Evolutionary conservation across 2,797 vertebrate genomes (phyloP), one percentile per base, ranked within the genome.

Genomic region (Sardinella longiceps): DNA sequence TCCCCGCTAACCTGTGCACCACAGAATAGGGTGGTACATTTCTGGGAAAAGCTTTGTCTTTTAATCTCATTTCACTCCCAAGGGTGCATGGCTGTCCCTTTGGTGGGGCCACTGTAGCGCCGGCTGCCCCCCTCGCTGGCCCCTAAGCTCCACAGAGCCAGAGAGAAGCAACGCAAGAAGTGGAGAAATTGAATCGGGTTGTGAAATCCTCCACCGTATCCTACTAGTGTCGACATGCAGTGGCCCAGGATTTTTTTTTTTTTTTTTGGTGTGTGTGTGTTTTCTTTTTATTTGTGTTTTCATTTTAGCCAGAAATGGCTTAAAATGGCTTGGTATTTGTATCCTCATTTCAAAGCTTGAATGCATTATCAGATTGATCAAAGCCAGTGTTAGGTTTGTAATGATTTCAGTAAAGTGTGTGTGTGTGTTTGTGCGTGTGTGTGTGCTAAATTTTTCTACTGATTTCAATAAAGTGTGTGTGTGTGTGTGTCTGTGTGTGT

Each of bases 191-290:
- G 18, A 33, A 81, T 45, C 23, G 50, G 46, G 20, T 46, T n/a
- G 12, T 81, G 28, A 70, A 51, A 51, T 74, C 58, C 51, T 80
- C 20, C 50, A 82, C 48, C 60, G 84, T 85, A 53, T 46, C 39
- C 46, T 33, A 74, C 66, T 39, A 74, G 66, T 74, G 66, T 74
- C 12, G 4, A 74, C 66, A 74, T 74, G 30, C 66, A 15, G 6
- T 39, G 66, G 11, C 30, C 28, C 2, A 28, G 63, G 30, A 12
- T 66, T 4, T 14, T 70, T 12, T 66, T 15, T 70, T 30, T 70
- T 33, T 3, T 7, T 7, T 4, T 43, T 3, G 43, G n/a, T n/a
- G n/a, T n/a, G n/a, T n/a, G 43, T 43, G 43, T 43, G 43, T 43
- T 43, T 3, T 43, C 4, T 43, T 3, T 43, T 3, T 43, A 7